Evolutionary conservation across 1,140 invertebrate species (phyloP).

Genomic region (Drosophila hydei): DNA sequence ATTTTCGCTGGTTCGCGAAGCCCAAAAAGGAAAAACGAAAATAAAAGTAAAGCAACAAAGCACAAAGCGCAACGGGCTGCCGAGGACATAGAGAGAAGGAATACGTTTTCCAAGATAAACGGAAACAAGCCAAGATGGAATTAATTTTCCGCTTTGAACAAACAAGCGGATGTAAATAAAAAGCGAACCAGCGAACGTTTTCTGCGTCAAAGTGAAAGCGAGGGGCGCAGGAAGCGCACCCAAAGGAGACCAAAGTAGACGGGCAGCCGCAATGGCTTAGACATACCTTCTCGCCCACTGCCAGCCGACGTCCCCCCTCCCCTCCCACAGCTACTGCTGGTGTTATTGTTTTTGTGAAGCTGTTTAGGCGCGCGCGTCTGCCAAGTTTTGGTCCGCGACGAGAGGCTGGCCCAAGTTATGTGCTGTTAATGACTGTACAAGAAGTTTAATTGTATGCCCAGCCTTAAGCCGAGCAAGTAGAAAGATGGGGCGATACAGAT

Average conservation of each 20-base stretch:
- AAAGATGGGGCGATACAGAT: constrained; percentile 9
- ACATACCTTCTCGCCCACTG: not conserved
- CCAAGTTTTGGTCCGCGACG: constrained; percentile 62
- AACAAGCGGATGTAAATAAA: constrained; percentile 84
- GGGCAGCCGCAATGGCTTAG: constrained; percentile 50
- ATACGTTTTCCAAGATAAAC: constrained; percentile 83
- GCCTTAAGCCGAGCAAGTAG: constrained; percentile 25
- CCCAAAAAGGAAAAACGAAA: constrained; percentile 47
- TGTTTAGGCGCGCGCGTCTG: constrained; percentile 44
- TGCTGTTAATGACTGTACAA: constrained; percentile 81
- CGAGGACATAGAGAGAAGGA: constrained; percentile 45
- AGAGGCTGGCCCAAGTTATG: constrained; percentile 65
- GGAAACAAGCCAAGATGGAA: constrained; percentile 84
- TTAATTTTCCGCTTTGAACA: constrained; percentile 84
- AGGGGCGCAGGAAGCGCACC: not conserved
- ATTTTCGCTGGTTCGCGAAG: constrained; percentile 23
- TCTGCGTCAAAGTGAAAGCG: constrained; percentile 46
- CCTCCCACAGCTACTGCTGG: not conserved
- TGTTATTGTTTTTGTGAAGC: constrained; percentile 30
- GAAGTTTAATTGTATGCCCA: constrained; percentile 74
- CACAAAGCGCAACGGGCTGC: constrained; percentile 58
- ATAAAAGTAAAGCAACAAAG: constrained; percentile 61
- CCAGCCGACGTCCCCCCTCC: not conserved
- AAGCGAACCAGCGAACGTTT: constrained; percentile 57
- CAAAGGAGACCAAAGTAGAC: constrained; percentile 12